Base-by-base conservation (phyloP, 1,140 invertebrate species). In the Carcinoscorpius rotundicauda region DNA sequence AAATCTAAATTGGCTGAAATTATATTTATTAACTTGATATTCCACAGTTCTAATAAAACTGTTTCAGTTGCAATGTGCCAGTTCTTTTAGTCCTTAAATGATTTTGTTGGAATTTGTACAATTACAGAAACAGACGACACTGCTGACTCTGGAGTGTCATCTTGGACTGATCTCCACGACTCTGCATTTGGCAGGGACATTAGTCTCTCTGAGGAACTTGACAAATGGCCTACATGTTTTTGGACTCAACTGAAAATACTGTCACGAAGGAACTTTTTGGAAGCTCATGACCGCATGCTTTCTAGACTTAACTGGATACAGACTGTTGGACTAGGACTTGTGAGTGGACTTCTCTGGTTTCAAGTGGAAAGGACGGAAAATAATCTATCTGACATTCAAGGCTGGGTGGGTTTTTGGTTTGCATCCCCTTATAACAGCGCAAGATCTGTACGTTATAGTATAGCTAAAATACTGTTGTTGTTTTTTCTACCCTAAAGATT, bases 301-400 rank as follows among this genome's bases (percentile, higher is more conserved):
- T 89, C 87, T 52, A 86, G 86, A 72, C 75, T 91, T 52, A 89
- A 91, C 74, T 88, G 88, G 84, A 79, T 90, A 51, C 88, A 91
- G 76, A 89, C 87, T 3, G 80, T 88, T 58, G 84, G 83, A 0
- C 75, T 91, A 60, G 87, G 85, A 3, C 68, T 89, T 58, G 79
- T 91, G 74, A 85, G 87, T 3, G 88, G 89, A 5, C 79, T 89
- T 4, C 78, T 91, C 9, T 91, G 88, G 88, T 87, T 89, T 70
- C 84, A 88, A 73, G 76, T 89, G 71, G 84, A 86, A 4, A 77
- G 87, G 51, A 84, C 80, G 5, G 89, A 92, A 75, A 82, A 86
- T 67, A 83, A 84, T 5, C 78, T 92, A 50, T 83, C 86, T 65
- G 88, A 92, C 76, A 84, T 91, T 51, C 86, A 88, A 78, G 89